phyloP scores from a whole-genome alignment of 1,140 invertebrate species.

The Mesaphorura yosii region DNA sequence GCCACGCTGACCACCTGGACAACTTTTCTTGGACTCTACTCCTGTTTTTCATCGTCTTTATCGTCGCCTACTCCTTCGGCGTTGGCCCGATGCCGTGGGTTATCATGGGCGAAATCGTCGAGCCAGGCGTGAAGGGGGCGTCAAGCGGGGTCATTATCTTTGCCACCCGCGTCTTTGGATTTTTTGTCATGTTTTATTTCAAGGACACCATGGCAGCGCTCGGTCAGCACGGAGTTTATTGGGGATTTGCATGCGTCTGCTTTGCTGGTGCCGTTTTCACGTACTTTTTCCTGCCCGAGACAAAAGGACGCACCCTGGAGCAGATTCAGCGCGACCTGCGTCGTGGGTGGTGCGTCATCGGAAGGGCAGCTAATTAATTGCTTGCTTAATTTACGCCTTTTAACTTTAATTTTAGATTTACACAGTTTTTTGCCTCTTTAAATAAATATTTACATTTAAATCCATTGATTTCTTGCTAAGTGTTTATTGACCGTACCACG shows the following conservation, averaged over 20 bases:
- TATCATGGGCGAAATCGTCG: slow-evolving; percentile 62
- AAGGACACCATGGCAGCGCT: slow-evolving; percentile 27
- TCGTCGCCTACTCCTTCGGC: slow-evolving; percentile 46
- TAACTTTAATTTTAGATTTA: too few relatives aligned
- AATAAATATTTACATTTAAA: too few relatives aligned
- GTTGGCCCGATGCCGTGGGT: slow-evolving; percentile 76
- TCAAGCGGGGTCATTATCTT: too few relatives aligned
- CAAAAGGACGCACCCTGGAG: slow-evolving; percentile 48
- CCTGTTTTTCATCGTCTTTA: slow-evolving; percentile 44
- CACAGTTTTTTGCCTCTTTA: too few relatives aligned
- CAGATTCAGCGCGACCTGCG: too few relatives aligned
- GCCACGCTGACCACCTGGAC: too few relatives aligned
- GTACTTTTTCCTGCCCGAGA: slow-evolving; percentile 49
- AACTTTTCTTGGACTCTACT: slow-evolving; percentile 41
- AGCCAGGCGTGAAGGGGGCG: slow-evolving; percentile 61
- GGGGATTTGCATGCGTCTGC: slow-evolving; percentile 40
- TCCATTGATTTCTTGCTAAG: too few relatives aligned
- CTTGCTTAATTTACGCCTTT: too few relatives aligned
- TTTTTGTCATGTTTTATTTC: slow-evolving; percentile 23
- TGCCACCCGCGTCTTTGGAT: slow-evolving; percentile 11
- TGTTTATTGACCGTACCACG: too few relatives aligned
- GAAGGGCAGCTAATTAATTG: too few relatives aligned
- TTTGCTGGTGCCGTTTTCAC: slow-evolving; percentile 43
- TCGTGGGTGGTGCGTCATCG: too few relatives aligned
- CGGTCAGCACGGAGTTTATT: slow-evolving; percentile 38